A percentile compares a stretch with the other conserved stretches of the same genome.
Evolutionary conservation across 1,140 invertebrate genomes (phyloP).

Genomic region (Akabosia matsudoensis): DNA sequence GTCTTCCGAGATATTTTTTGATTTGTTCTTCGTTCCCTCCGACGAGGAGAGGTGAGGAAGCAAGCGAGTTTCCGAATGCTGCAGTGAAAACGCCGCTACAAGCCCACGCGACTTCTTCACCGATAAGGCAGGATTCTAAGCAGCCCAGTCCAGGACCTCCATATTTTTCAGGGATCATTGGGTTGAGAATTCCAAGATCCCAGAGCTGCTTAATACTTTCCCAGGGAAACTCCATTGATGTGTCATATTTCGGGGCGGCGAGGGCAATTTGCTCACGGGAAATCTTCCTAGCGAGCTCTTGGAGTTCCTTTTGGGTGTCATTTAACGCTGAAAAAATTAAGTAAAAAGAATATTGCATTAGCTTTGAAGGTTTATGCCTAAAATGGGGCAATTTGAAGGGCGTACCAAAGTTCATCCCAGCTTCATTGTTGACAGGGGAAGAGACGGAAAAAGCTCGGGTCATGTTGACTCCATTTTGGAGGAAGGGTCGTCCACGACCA

Average conservation of each 20-base stretch:
- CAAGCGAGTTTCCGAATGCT: slow-evolving; percentile 25
- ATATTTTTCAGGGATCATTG: slow-evolving; percentile 40
- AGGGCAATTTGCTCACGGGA: slow-evolving; percentile 60
- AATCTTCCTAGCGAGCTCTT: slow-evolving; percentile 59
- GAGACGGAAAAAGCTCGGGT: not conserved
- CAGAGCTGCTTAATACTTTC: slow-evolving; percentile 60
- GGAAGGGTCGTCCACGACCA: too few species aligned
- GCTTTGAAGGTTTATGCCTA: not conserved
- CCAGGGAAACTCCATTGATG: slow-evolving; percentile 62
- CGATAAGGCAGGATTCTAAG: slow-evolving; percentile 57
- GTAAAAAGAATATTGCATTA: not conserved
- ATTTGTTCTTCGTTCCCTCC: slow-evolving; percentile 83
- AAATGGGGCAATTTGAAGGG: not conserved
- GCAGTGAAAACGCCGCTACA: slow-evolving; percentile 64
- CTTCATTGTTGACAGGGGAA: not conserved
- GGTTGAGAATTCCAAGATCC: slow-evolving; percentile 35
- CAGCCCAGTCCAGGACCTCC: slow-evolving; percentile 55
- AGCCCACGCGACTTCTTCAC: slow-evolving; percentile 63
- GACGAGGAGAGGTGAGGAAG: slow-evolving; percentile 77
- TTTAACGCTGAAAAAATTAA: slow-evolving; percentile 6
- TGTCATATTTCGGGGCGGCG: slow-evolving; percentile 59
- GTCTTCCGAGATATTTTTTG: slow-evolving; percentile 85
- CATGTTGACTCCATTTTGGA: not conserved
- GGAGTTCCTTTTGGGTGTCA: slow-evolving; percentile 53
- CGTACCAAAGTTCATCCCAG: slow-evolving; percentile 7